Conservation (phyloP, 2,113 vertebrate species). For the Indri indri region DNA sequence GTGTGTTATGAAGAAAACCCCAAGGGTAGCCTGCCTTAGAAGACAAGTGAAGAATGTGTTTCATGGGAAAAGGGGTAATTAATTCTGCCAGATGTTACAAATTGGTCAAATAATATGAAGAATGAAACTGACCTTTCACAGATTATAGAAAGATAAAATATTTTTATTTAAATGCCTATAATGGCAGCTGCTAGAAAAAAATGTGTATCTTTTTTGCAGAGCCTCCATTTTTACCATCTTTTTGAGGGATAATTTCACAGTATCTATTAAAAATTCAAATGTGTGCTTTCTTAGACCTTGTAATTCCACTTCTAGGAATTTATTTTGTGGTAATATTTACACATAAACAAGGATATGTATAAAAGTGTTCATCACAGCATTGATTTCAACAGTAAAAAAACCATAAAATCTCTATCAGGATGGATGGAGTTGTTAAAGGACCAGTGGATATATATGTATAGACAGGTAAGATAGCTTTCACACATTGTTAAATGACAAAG, state of each 20-base stretch:
- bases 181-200: not conserved
- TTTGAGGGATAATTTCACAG: not conserved
- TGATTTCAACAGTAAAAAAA: not conserved
- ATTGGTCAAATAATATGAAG: not conserved
- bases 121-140: not conserved
- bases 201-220: not conserved
- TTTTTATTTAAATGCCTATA: not conserved
- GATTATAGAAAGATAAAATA: not conserved
- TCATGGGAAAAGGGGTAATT: not conserved
- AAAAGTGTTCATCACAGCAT: not conserved
- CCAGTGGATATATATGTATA: not conserved
- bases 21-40: not conserved
- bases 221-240: not conserved
- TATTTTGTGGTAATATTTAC: not conserved
- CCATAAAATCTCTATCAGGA: not conserved
- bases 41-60: not conserved
- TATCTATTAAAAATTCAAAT: constrained; percentile 24
- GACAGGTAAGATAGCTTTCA: not conserved
- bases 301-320: not conserved
- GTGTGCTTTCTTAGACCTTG: not conserved
- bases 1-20: not conserved
- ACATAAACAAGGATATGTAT: not conserved
- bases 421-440: not conserved
- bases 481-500: not conserved
- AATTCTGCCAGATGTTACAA: not conserved